phyloP scores from a whole-genome alignment of 2,113 vertebrate species.

The Odontophorus gujanensis region DNA sequence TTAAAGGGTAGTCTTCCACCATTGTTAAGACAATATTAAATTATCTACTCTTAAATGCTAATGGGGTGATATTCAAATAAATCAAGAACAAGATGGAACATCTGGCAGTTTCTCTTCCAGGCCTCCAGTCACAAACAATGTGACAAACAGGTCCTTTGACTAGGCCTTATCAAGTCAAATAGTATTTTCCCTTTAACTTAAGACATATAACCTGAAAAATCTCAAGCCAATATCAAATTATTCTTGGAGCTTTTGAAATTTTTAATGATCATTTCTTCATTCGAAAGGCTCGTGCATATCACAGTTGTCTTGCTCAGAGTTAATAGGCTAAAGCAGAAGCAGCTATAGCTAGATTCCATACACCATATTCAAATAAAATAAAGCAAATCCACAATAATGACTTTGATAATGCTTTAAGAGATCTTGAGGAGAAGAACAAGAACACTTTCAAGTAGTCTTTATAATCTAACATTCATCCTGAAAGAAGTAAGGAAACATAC shows the following conservation, averaged over 20 bases:
- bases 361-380: background rate
- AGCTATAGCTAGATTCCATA: background rate
- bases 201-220: slow-evolving; percentile 4
- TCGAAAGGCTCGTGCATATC: background rate
- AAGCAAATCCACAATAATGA: background rate
- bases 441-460: background rate
- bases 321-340: background rate
- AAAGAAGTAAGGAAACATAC: background rate
- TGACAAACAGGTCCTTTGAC: slow-evolving; percentile 4
- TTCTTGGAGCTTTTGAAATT: background rate
- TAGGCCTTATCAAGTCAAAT: background rate
- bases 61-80: background rate
- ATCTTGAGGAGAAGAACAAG: background rate
- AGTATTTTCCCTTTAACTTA: background rate
- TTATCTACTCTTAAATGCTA: slow-evolving; percentile 5
- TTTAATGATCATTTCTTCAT: background rate
- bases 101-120: background rate
- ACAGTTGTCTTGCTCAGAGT: slow-evolving; percentile 2
- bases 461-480: background rate
- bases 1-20: background rate
- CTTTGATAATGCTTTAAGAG: background rate
- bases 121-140: background rate
- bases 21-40: background rate
- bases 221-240: background rate
- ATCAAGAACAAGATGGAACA: background rate